Percentiles rank a stretch among this genome's conserved stretches.
Conservation (phyloP, 2,113 vertebrate genomes). For the Pteruthius melanotis region DNA sequence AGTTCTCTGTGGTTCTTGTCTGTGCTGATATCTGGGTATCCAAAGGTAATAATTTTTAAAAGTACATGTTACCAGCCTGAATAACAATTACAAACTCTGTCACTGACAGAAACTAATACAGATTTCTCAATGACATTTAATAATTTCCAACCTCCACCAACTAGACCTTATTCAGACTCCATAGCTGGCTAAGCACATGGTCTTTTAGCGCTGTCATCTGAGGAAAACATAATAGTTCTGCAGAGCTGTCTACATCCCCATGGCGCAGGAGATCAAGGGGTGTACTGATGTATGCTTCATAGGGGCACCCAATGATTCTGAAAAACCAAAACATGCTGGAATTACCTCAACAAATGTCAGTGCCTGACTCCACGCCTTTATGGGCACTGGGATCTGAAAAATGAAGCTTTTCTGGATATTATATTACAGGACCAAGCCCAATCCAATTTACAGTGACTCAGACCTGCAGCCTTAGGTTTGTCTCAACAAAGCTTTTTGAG, state of each 20-base stretch:
- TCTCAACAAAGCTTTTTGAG: neutral
- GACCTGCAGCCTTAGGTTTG: neutral
- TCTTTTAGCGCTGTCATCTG: neutral
- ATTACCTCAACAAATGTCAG: neutral
- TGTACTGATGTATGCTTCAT: neutral
- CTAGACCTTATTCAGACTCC: neutral
- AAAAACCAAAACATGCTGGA: neutral
- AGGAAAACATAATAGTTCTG: neutral
- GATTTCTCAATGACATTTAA: neutral
- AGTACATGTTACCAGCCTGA: neutral
- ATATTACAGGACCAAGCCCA: neutral
- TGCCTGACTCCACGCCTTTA: neutral
- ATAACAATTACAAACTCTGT: neutral
- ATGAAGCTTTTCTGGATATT: neutral
- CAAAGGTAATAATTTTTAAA: neutral
- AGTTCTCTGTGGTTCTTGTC: neutral
- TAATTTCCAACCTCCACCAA: neutral
- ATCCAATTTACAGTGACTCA: neutral
- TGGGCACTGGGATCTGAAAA: neutral
- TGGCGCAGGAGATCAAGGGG: neutral
- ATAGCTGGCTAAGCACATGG: neutral
- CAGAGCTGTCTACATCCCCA: neutral
- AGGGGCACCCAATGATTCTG: neutral
- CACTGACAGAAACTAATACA: neutral
- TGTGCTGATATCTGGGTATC: neutral